phyloP scores from a whole-genome alignment of 1,140 invertebrate genomes.

The Atta colombica region DNA sequence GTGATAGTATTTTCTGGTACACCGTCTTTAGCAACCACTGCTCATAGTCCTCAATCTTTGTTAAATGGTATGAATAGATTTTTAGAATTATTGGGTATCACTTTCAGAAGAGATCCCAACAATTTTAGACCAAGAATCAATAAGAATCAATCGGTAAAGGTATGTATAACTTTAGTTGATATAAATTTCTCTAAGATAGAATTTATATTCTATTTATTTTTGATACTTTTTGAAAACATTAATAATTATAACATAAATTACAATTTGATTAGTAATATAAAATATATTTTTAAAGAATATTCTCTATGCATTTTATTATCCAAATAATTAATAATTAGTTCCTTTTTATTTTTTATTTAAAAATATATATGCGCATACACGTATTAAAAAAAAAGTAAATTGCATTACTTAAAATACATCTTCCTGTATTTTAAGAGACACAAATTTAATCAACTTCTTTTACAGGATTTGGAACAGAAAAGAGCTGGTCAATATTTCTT shows the following conservation, averaged over 20 bases:
- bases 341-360: background rate
- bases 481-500: constrained; percentile 99
- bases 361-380: background rate
- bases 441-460: constrained; percentile 62
- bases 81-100: constrained; percentile 98
- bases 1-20: constrained; percentile 99
- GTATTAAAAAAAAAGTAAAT: background rate
- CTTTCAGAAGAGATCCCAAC: constrained; percentile 99
- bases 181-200: background rate
- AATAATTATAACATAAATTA: background rate
- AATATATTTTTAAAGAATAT: background rate
- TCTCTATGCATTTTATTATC: background rate
- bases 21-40: constrained; percentile 95
- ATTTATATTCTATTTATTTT: background rate
- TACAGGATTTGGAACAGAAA: constrained; percentile 98
- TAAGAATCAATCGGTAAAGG: constrained; percentile 98
- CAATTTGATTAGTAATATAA: background rate
- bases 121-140: constrained; percentile 99
- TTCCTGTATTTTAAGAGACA: background rate
- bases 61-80: constrained; percentile 99
- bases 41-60: constrained; percentile 97
- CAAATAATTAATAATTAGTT: background rate
- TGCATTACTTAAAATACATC: background rate
- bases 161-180: constrained; percentile 79
- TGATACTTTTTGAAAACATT: background rate